phyloP scores from a whole-genome alignment of 2,113 vertebrate species.

The Herpailurus yagouaroundi region DNA sequence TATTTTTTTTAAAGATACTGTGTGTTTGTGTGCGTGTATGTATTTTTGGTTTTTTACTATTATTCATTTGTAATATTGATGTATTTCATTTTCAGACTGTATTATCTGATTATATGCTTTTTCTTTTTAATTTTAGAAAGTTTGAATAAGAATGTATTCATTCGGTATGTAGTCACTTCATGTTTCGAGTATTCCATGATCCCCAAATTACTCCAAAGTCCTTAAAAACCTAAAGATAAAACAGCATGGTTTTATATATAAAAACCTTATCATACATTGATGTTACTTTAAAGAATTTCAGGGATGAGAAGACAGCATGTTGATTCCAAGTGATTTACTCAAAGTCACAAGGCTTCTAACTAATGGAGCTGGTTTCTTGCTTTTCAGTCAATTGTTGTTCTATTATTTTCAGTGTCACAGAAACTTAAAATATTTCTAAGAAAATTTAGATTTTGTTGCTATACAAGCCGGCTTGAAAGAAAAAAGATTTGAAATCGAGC shows the following conservation, averaged over 20 bases:
- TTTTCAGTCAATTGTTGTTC: not conserved
- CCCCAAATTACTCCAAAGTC: not conserved
- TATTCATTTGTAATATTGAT: not conserved
- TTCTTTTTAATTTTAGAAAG: not conserved
- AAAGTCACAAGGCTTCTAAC: not conserved
- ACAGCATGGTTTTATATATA: not conserved
- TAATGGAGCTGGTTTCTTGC: not conserved
- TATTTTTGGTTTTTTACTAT: not conserved
- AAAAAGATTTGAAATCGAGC: constrained; percentile 34
- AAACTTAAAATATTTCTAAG: constrained; percentile 1
- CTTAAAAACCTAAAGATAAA: not conserved
- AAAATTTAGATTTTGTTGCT: constrained; percentile 30
- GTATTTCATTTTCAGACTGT: not conserved
- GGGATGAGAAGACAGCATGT: not conserved
- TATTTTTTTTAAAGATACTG: not conserved
- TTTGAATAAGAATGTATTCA: not conserved
- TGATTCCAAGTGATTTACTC: not conserved
- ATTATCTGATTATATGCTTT: not conserved
- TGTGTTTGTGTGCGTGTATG: not conserved
- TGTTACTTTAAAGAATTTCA: not conserved
- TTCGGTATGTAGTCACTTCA: not conserved
- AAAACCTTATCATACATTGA: not conserved
- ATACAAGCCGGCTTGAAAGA: not conserved
- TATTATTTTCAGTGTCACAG: constrained; percentile 6
- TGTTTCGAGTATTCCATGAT: not conserved